A percentile compares a stretch with the other conserved stretches of the same genome.
These are phyloP conservation scores for Alcis repandata DNA, from an alignment of 2,888 invertebrate species.

Conservation along the genomic window DNA sequence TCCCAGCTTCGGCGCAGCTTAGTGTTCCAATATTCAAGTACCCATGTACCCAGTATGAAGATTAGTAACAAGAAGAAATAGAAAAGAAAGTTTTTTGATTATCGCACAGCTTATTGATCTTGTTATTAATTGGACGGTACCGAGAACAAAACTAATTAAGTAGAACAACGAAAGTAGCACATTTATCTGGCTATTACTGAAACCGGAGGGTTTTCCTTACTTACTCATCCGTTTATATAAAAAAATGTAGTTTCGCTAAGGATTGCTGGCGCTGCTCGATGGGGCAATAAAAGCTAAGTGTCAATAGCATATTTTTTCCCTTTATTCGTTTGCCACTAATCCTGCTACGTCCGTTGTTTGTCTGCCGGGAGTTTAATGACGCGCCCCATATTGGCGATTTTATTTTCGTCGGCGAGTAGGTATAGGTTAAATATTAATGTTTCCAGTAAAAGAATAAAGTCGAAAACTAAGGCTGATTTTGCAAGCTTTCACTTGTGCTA, in stretches of 20 bases:
- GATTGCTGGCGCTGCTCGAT: conserved; percentile 18
- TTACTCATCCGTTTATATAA: conserved; percentile 11
- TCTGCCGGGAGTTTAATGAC: conserved; percentile 13
- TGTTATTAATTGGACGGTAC: conserved; percentile 22
- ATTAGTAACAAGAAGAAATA: neutral
- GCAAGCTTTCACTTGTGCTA: too few species aligned
- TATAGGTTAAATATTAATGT: too few species aligned
- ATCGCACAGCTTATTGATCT: conserved; percentile 14
- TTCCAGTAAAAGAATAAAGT: too few species aligned
- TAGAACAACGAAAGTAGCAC: conserved; percentile 12
- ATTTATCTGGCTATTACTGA: conserved; percentile 17
- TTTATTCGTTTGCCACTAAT: conserved; percentile 36
- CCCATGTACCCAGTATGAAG: neutral
- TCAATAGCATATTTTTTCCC: conserved; percentile 44
- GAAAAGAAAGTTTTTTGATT: conserved; percentile 5
- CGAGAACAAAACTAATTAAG: conserved; percentile 30
- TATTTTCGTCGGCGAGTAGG: too few species aligned
- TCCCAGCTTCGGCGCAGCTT: neutral
- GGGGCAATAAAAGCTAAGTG: conserved; percentile 33
- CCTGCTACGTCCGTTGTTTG: conserved; percentile 24
- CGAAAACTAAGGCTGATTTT: too few species aligned
- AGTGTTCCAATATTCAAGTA: neutral
- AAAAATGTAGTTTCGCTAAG: conserved; percentile 18
- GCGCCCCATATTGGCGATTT: neutral
- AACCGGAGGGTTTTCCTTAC: conserved; percentile 22